Evolutionary conservation across 2,113 vertebrate species (phyloP).

Genomic region (Ammodytes dubius): DNA sequence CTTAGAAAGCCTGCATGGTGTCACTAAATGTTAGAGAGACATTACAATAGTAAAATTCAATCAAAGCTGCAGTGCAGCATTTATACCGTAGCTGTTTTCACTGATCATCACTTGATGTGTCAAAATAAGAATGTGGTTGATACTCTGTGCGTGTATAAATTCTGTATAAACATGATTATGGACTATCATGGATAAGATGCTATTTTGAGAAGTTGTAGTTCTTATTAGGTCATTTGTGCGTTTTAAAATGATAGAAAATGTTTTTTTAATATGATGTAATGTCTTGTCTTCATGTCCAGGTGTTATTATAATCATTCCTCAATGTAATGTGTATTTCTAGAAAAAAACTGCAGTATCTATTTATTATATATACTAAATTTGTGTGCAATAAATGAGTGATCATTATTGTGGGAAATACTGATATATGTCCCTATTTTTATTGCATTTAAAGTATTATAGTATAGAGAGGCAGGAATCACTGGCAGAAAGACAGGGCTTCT

Average conservation of each 20-base stretch:
- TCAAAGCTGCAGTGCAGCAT: constrained; percentile 51
- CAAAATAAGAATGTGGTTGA: constrained; percentile 20
- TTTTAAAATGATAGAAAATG: constrained; percentile 16
- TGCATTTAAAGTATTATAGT: background rate
- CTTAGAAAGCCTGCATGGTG: constrained; percentile 62
- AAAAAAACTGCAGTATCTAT: constrained; percentile 36
- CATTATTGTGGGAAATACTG: background rate
- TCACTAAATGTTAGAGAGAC: constrained; percentile 72
- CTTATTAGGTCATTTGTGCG: constrained; percentile 37
- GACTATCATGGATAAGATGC: background rate
- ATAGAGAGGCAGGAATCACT: background rate
- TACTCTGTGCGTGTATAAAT: constrained; percentile 29
- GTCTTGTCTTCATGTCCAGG: constrained; percentile 39
- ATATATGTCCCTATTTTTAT: background rate
- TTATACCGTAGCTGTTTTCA: constrained; percentile 35
- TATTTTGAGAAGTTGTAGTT: constrained; percentile 28
- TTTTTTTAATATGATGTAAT: constrained; percentile 30
- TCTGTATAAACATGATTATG: constrained; percentile 17
- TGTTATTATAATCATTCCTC: constrained; percentile 39
- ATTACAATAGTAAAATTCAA: constrained; percentile 59
- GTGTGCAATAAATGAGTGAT: constrained; percentile 67
- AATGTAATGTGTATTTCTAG: constrained; percentile 38
- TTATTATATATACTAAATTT: constrained; percentile 48
- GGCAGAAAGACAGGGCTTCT: background rate
- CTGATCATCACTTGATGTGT: constrained; percentile 17